Evolutionary conservation across 2,888 invertebrate genomes (phyloP).

Genomic region (Elysia crispata): DNA sequence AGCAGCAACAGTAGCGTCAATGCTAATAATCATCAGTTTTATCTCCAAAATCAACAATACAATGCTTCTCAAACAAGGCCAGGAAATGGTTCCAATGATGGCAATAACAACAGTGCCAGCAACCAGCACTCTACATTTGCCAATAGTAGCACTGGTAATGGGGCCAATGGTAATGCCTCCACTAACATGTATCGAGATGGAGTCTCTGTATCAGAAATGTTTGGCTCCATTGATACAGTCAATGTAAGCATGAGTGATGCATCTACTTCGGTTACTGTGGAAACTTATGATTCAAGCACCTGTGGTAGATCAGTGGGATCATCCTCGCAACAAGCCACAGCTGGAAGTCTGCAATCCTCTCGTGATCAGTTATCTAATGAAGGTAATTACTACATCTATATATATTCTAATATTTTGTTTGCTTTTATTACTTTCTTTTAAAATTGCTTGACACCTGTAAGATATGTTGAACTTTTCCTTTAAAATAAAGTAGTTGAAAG

Average conservation of each 20-base stretch:
- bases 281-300: constrained; percentile 79
- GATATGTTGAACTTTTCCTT: too few relatives aligned
- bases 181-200: constrained; percentile 67
- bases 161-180: too few relatives aligned
- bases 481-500: too few relatives aligned
- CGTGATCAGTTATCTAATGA: constrained; percentile 72
- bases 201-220: constrained; percentile 66
- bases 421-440: too few relatives aligned
- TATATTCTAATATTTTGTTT: too few relatives aligned
- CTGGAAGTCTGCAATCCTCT: constrained; percentile 80
- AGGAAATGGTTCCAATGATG: constrained; percentile 50
- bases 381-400: constrained; percentile 57
- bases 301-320: constrained; percentile 80
- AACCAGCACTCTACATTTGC: constrained; percentile 70
- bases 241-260: constrained; percentile 79
- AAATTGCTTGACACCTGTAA: too few relatives aligned
- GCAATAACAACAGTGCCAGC: constrained; percentile 53
- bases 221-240: constrained; percentile 81
- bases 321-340: constrained; percentile 78
- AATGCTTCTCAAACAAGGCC: constrained; percentile 34
- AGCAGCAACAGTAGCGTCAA: constrained; percentile 60
- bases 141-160: constrained; percentile 69
- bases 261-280: constrained; percentile 81
- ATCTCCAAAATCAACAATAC: constrained; percentile 50
- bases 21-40: constrained; percentile 71